Base-by-base conservation (phyloP, 2,797 vertebrate genomes). In the Helarctos malayanus region DNA sequence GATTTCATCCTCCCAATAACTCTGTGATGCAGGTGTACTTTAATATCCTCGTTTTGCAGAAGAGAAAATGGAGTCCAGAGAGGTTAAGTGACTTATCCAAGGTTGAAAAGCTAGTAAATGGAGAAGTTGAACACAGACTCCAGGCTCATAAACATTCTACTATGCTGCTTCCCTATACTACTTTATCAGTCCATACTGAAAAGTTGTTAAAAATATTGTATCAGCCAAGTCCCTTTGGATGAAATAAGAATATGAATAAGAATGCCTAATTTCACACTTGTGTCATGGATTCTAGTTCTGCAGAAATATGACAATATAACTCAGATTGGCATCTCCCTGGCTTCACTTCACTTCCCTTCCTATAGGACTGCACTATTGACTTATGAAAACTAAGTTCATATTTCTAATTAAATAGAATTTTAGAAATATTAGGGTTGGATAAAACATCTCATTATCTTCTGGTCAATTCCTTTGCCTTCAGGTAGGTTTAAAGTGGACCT, bases 271-370 rank as follows among this genome's bases (percentile, higher is more conserved):
- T 54, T 86, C 35, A 73, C 15, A 79, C 49, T 95, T 80, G 52
- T 29, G 27, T 71, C 18, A 32, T 2, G 9, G 61, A 16, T 56
- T 93, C 57, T 57, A 80, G 32, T 75, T 88, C 21, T 76, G 84
- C 32, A 96, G 54, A 94, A 88, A 23, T 9, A 61, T 27, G 61
- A 41, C 35, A 27, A 1, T 75, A 1, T 21, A 49, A 65, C 38
- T 87, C 45, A 57, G 49, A 16, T 2, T 57, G 90, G 63, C 47
- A 82, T 85, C n/a, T 84, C 47, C 27, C 45, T 87, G 84, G 84
- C 84, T 91, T 94, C 19, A 65, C 21, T 82, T 89, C 82, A 65
- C 21, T 82, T 89, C 82, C 35, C 29, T 14, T 32, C 68, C 91
- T 79, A 57, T 27, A 79, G 47, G 61, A 32, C n/a, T 45, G 75